Evolutionary conservation across 2,797 vertebrate genomes (phyloP).

Genomic region (Neosilurus hyrtlii): DNA sequence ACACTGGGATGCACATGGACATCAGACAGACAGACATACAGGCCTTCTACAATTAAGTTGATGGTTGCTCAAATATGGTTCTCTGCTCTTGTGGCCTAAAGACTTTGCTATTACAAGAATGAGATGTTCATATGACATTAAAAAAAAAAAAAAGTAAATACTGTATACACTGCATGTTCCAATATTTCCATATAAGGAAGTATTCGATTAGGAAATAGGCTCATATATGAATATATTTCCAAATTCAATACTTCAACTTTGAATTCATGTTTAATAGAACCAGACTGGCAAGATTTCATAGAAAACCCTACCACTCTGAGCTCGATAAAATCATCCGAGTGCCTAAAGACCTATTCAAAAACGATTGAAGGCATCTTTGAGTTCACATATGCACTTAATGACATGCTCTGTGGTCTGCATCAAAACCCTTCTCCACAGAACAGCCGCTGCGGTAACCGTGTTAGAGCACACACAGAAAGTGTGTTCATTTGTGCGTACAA

Average conservation of each 20-base stretch:
- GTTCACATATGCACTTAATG: conserved; percentile 1
- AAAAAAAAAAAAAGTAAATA: too few species aligned
- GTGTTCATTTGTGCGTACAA: background rate
- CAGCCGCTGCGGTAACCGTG: background rate
- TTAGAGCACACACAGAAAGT: background rate
- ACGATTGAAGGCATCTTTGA: background rate
- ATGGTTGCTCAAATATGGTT: too few species aligned
- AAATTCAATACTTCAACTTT: background rate
- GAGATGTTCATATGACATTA: background rate
- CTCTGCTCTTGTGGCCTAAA: too few species aligned
- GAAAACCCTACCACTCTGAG: background rate
- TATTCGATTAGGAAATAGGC: background rate
- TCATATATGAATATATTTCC: background rate
- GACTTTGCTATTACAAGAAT: background rate
- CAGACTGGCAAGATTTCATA: background rate
- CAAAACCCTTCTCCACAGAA: conserved; percentile 4
- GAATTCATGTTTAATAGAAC: background rate
- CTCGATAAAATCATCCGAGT: background rate
- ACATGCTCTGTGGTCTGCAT: conserved; percentile 9
- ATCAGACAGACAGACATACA: too few species aligned
- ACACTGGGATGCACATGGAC: too few species aligned
- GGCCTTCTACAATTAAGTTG: too few species aligned
- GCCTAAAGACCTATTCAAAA: background rate
- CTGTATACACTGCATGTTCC: background rate
- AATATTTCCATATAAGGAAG: background rate